Evolutionary conservation across 2,797 vertebrate genomes (phyloP).

Genomic region (Hapalemur alaotrensis): DNA sequence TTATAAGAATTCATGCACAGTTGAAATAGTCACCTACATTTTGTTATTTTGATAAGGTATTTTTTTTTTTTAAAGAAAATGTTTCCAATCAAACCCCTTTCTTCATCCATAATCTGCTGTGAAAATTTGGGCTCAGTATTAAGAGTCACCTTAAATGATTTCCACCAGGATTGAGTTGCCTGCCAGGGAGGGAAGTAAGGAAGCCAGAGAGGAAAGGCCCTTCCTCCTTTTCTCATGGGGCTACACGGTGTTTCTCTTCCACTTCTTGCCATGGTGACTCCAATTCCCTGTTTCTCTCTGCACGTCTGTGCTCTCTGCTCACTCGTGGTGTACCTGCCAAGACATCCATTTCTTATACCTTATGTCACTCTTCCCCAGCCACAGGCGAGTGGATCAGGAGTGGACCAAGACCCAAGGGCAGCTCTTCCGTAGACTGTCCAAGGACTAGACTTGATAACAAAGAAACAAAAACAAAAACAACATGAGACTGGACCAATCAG

Average conservation of each 20-base stretch:
- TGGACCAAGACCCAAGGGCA: not conserved
- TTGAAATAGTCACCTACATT: slow-evolving; percentile 37
- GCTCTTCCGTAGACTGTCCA: not conserved
- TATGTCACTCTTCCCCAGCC: not conserved
- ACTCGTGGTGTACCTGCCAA: not conserved
- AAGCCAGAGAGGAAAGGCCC: not conserved
- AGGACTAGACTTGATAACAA: not conserved
- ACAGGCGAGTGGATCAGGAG: not conserved
- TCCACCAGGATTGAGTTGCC: not conserved
- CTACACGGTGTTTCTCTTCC: not conserved
- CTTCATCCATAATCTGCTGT: not conserved
- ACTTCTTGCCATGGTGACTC: not conserved
- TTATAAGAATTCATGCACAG: slow-evolving; percentile 1
- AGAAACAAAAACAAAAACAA: not conserved
- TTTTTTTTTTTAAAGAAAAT: not conserved
- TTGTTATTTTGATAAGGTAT: slow-evolving; percentile 37
- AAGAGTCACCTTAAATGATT: not conserved
- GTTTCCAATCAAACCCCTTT: not conserved
- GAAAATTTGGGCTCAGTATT: not conserved
- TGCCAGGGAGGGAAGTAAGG: not conserved
- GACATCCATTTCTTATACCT: not conserved
- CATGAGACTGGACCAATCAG: not conserved
- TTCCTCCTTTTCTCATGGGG: not conserved
- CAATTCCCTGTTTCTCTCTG: not conserved
- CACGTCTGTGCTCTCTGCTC: not conserved